These are phyloP conservation scores for Riparia riparia DNA, from an alignment of 2,113 vertebrate genomes.

Conservation along the genomic window DNA sequence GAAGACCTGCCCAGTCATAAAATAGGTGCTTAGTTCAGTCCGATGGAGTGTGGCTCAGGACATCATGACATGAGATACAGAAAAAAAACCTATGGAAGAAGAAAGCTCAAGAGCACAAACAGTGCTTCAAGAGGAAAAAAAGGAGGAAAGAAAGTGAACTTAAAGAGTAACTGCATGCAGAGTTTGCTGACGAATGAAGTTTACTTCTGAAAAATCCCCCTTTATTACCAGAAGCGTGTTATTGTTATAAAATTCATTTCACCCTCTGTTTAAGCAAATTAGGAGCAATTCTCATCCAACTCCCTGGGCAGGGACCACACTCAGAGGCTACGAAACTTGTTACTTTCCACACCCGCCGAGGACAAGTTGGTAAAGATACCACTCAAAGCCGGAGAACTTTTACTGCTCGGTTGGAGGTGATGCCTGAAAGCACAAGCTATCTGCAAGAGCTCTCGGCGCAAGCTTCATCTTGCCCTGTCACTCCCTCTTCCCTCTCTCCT, in stretches of 20 bases:
- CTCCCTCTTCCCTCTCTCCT: constrained; percentile 43
- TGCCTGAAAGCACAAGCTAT: not conserved
- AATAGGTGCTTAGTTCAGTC: not conserved
- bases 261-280: not conserved
- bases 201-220: not conserved
- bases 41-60: not conserved
- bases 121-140: not conserved
- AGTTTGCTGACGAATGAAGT: not conserved
- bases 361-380: not conserved
- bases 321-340: not conserved
- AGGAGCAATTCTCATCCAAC: not conserved
- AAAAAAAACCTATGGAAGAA: not conserved
- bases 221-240: not conserved
- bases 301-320: not conserved
- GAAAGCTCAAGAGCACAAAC: not conserved
- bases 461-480: constrained; percentile 63
- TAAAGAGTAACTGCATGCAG: not conserved
- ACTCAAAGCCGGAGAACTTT: not conserved
- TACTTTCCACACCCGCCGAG: not conserved
- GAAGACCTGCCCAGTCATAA: not conserved
- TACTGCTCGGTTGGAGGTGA: not conserved
- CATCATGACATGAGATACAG: not conserved
- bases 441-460: not conserved
- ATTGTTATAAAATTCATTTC: not conserved
- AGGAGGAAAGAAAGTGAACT: not conserved